phyloP scores from a whole-genome alignment of 1,140 invertebrate species.

The Papilio aristodemus region DNA sequence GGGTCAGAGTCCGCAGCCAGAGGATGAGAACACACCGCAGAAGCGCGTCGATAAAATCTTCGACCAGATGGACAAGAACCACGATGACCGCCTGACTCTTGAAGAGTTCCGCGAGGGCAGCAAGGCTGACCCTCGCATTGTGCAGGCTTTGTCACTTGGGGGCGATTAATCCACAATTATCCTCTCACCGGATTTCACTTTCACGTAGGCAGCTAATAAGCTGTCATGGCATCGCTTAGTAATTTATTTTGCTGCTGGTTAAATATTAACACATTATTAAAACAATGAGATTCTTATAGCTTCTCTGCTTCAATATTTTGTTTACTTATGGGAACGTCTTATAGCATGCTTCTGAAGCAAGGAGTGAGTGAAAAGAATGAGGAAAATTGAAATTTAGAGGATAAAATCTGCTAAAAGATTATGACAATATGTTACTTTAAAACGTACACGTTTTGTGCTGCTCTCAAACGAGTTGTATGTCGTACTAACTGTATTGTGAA shows the following conservation, averaged over 20 bases:
- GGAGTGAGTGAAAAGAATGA: not conserved
- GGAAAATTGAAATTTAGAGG: conserved; percentile 1
- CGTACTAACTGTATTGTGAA: no score
- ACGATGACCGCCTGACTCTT: conserved; percentile 97
- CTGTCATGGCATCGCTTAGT: conserved; percentile 42
- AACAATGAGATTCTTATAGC: not conserved
- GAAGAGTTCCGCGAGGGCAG: conserved; percentile 99
- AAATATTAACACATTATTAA: not conserved
- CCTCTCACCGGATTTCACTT: conserved; percentile 77
- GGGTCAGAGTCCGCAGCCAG: conserved; percentile 93
- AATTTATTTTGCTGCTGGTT: conserved; percentile 2
- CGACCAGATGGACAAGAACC: conserved; percentile 99
- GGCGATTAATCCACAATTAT: conserved; percentile 84
- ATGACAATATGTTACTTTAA: conserved; percentile 28
- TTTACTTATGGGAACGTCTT: not conserved
- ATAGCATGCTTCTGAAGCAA: conserved; percentile 1
- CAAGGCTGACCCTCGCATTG: conserved; percentile 98
- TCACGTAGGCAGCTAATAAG: conserved; percentile 52
- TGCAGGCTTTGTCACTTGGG: conserved; percentile 94
- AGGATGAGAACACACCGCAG: conserved; percentile 97
- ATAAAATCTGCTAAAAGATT: conserved; percentile 3
- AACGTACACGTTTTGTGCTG: conserved; percentile 15
- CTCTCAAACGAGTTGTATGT: not conserved
- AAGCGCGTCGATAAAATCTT: conserved; percentile 98
- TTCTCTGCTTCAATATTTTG: not conserved